Conservation (phyloP, 2,113 vertebrate genomes). For the Dermatemys mawii region DNA sequence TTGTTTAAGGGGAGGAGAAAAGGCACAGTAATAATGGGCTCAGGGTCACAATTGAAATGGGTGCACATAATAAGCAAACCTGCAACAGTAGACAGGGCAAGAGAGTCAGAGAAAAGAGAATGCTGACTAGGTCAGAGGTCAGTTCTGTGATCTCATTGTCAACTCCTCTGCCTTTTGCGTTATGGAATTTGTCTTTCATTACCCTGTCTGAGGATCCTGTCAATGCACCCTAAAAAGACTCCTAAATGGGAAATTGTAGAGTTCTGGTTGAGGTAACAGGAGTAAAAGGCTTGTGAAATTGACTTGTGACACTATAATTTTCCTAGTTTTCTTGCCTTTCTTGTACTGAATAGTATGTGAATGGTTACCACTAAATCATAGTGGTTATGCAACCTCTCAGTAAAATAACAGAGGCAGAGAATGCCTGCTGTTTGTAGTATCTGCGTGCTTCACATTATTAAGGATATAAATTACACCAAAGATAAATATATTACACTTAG, state of each 20-base stretch:
- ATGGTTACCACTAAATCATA: rapidly evolving
- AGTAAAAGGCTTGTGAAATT: neutral
- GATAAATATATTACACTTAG: too few relatives aligned
- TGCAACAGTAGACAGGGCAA: constrained; percentile 65
- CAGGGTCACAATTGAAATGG: constrained; percentile 76
- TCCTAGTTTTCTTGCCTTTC: neutral
- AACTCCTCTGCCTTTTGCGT: constrained; percentile 74
- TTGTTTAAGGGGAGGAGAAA: constrained; percentile 60
- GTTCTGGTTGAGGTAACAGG: constrained; percentile 69
- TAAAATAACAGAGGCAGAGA: neutral
- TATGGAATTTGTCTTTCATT: constrained; percentile 84
- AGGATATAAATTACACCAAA: too few relatives aligned
- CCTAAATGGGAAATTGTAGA: constrained; percentile 64
- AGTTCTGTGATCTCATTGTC: constrained; percentile 85
- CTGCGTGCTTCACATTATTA: too few relatives aligned
- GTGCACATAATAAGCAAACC: constrained; percentile 42
- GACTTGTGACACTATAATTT: neutral
- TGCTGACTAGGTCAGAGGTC: constrained; percentile 84
- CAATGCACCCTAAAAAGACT: constrained; percentile 68
- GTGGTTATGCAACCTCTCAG: neutral
- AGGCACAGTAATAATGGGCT: constrained; percentile 78
- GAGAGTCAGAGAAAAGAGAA: constrained; percentile 77
- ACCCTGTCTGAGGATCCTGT: constrained; percentile 78
- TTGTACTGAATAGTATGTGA: neutral
- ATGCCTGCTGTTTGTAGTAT: constrained; percentile 32